phyloP scores from a whole-genome alignment of 2,113 vertebrate species.

The Gallinago undulata region DNA sequence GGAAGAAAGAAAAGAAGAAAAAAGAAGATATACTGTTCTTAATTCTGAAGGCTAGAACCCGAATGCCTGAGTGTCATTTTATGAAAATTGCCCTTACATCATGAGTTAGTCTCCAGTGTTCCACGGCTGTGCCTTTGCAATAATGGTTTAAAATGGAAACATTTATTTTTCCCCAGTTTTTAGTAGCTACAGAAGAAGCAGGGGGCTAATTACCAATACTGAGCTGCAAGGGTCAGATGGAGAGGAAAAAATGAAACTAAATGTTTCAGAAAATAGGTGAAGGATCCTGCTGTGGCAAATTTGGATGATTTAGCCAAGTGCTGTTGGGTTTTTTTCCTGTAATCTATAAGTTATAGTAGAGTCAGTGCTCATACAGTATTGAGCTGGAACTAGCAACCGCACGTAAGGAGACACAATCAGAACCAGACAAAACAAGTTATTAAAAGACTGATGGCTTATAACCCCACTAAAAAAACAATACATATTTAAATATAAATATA shows the following conservation, averaged over 20 bases:
- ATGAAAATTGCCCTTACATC: slow-evolving; percentile 34
- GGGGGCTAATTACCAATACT: slow-evolving; percentile 32
- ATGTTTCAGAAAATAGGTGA: slow-evolving; percentile 45
- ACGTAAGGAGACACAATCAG: background rate
- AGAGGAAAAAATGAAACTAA: slow-evolving; percentile 41
- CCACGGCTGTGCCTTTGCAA: slow-evolving; percentile 8
- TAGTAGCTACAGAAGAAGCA: slow-evolving; percentile 27
- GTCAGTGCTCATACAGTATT: background rate
- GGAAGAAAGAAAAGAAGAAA: background rate
- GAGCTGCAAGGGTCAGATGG: slow-evolving; percentile 36
- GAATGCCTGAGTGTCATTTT: slow-evolving; percentile 31
- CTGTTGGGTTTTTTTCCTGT: background rate
- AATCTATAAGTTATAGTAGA: background rate
- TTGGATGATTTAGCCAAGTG: slow-evolving; percentile 49
- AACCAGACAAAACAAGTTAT: background rate
- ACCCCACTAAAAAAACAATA: background rate
- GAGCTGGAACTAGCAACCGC: background rate
- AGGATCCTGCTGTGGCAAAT: slow-evolving; percentile 19
- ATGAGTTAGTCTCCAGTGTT: slow-evolving; percentile 21
- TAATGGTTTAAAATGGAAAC: slow-evolving; percentile 55
- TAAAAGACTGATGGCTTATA: background rate
- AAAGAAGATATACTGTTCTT: background rate
- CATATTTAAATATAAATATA: background rate
- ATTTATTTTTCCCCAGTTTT: slow-evolving; percentile 40
- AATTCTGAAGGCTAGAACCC: background rate